Evolutionary conservation across 2,113 vertebrate species (phyloP), one percentile per base, ranked within the genome.

Genomic region (Urocynchramus pylzowi): DNA sequence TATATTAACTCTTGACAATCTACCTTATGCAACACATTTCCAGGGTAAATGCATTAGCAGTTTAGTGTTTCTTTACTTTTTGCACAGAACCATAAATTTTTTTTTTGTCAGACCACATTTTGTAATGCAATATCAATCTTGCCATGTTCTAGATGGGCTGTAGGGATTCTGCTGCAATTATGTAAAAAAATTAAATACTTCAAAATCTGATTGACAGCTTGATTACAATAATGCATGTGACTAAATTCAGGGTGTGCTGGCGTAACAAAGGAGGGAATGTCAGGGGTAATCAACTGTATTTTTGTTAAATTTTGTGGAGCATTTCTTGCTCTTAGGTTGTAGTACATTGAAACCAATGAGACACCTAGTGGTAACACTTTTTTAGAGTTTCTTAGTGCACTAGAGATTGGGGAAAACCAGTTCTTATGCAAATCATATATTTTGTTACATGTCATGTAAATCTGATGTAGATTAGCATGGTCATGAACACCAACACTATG

Each of bases 211-310:
- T 97, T 98, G 98, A 97, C 97, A 98, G 97, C 89, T 97, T 97
- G 97, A 98, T 98, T 98, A 97, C 97, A 98, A 95, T 97, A 98
- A 97, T 95, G 97, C 93, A 89, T 94, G 93, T 95, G 97, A 98
- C 97, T 97, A 98, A 97, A 96, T 96, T 95, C 93, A 78, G 96
- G 94, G 95, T 97, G 87, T 95, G 93, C 97, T 97, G 91, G 84
- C 96, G 89, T 86, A 97, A 94, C 1, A 11, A 91, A 96, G 89
- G 94, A 85, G 69, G 90, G 91, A 94, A 94, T 93, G 97, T 96
- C 97, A 97, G 89, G 39, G 93, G 92, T 97, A 98, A 98, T 98
- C 98, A 97, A 89, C 87, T 77, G 87, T 85, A 89, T 96, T 97
- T 98, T 97, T 97, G 93, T 97, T 96, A 97, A 97, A 93, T 95